A percentile compares a stretch with the other conserved stretches of the same genome.
These are phyloP conservation scores for Clupea harengus DNA, from an alignment of 2,113 vertebrate species.

Conservation along the genomic window DNA sequence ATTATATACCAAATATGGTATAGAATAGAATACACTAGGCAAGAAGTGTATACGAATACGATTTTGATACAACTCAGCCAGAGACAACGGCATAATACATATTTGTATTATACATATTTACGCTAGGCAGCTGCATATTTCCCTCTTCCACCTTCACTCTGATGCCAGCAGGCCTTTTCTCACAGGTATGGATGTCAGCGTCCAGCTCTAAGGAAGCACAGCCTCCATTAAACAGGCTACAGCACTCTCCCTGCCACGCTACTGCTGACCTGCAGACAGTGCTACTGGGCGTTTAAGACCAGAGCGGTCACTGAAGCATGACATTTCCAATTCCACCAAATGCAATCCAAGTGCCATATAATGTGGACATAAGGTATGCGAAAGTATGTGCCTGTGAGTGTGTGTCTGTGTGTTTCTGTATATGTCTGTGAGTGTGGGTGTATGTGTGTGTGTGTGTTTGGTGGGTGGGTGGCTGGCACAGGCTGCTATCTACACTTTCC, in stretches of 20 bases:
- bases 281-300: conserved; percentile 19
- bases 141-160: not conserved
- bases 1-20: too few relatives aligned
- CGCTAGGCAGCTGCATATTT: too few relatives aligned
- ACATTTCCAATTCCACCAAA: conserved; percentile 32
- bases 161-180: not conserved
- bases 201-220: not conserved
- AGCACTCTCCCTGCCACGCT: not conserved
- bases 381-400: not conserved
- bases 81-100: too few relatives aligned
- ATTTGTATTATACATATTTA: too few relatives aligned
- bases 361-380: not conserved
- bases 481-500: too few relatives aligned
- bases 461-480: too few relatives aligned
- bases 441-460: not conserved
- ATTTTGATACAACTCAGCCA: too few relatives aligned
- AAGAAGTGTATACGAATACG: too few relatives aligned
- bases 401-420: conserved; percentile 15
- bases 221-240: conserved; percentile 24
- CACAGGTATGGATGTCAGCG: not conserved
- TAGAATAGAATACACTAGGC: not conserved
- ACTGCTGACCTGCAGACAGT: conserved; percentile 6
- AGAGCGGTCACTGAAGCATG: conserved; percentile 18
- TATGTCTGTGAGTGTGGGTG: not conserved
- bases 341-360: not conserved